A percentile compares a stretch with the other conserved stretches of the same genome.
Evolutionary conservation across 2,797 vertebrate genomes (phyloP).

Genomic region (Euthynnus affinis): DNA sequence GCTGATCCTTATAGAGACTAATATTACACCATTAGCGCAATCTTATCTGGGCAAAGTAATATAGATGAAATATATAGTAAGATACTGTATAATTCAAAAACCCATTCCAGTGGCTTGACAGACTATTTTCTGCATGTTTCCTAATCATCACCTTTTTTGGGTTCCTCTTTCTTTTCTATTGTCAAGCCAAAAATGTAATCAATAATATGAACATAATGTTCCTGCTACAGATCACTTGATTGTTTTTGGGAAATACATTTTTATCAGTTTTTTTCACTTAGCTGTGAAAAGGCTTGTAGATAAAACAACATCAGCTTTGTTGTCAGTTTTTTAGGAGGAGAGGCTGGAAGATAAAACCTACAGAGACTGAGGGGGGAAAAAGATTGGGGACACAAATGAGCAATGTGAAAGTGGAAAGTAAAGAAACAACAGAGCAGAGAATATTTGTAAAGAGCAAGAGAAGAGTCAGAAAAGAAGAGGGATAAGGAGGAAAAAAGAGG

Average conservation of each 20-base stretch:
- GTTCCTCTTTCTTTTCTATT: conserved; percentile 48
- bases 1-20: conserved; percentile 76
- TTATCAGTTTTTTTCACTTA: conserved; percentile 18
- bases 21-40: conserved; percentile 75
- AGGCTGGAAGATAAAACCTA: conserved; percentile 58
- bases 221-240: conserved; percentile 46
- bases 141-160: conserved; percentile 63
- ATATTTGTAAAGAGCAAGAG: conserved; percentile 64
- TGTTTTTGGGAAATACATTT: conserved; percentile 50
- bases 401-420: conserved; percentile 47
- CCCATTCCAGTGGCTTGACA: conserved; percentile 61
- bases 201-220: conserved; percentile 54
- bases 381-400: conserved; percentile 48
- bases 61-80: conserved; percentile 76
- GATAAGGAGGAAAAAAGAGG: conserved; percentile 58
- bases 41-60: conserved; percentile 75
- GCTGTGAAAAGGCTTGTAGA: conserved; percentile 52
- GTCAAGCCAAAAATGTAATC: conserved; percentile 47
- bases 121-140: conserved; percentile 68
- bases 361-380: conserved; percentile 14
- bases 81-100: conserved; percentile 71
- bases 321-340: conserved; percentile 42
- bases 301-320: conserved; percentile 63
- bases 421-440: conserved; percentile 64
- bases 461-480: conserved; percentile 60